Evolutionary conservation across 2,113 vertebrate species (phyloP).

Genomic region (Zeus faber): DNA sequence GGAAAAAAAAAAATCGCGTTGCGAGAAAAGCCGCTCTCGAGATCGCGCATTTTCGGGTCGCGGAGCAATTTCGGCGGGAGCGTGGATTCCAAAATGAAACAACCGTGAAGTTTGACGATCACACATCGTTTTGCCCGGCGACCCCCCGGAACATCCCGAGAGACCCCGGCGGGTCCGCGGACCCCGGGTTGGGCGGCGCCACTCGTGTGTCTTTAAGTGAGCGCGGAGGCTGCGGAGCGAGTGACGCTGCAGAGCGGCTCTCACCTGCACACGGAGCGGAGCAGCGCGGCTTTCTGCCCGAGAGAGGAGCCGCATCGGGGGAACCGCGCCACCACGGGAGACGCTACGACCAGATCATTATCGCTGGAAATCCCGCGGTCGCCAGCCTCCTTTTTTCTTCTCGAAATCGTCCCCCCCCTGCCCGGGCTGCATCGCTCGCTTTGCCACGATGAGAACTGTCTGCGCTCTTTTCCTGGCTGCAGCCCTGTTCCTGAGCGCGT

Average conservation of each 20-base stretch:
- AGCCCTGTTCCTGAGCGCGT: slow-evolving; percentile 64
- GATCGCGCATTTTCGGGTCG: no score
- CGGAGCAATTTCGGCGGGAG: no score
- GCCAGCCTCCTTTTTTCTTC: slow-evolving; percentile 41
- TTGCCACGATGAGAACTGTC: slow-evolving; percentile 72
- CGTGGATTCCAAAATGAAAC: no score
- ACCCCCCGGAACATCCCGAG: no score
- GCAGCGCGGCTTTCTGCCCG: no score
- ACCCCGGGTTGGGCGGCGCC: no score
- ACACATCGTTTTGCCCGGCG: no score
- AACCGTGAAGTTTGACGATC: no score
- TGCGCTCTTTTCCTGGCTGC: slow-evolving; percentile 68
- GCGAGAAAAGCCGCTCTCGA: no score
- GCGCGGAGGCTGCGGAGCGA: slow-evolving; percentile 71
- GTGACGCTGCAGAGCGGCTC: slow-evolving; percentile 77
- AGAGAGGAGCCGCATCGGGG: no score
- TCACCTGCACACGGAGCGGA: slow-evolving; percentile 70
- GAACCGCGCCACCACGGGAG: slow-evolving; percentile 33
- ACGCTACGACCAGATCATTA: slow-evolving; percentile 24
- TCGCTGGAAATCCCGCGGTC: slow-evolving; percentile 29
- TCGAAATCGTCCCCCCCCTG: not conserved
- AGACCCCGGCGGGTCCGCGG: no score
- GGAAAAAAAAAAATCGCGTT: no score
- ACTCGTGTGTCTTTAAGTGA: slow-evolving; percentile 70
- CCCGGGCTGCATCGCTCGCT: slow-evolving; percentile 51